phyloP scores from a whole-genome alignment of 2,888 invertebrate species.

The Cloeon dipterum region DNA sequence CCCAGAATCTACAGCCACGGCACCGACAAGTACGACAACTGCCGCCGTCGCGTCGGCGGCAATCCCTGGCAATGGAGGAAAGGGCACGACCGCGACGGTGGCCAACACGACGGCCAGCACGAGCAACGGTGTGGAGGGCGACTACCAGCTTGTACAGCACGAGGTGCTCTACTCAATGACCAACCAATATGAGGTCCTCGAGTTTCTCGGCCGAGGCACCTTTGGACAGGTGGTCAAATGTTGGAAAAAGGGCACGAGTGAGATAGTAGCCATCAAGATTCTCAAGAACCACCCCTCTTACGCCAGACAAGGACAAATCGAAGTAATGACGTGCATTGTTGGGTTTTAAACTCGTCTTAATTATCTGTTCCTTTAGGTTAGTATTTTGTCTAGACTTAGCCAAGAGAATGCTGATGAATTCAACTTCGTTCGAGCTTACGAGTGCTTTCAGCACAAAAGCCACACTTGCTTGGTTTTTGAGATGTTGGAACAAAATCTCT shows the following conservation, averaged over 20 bases:
- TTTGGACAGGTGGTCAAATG: slow-evolving; percentile 99
- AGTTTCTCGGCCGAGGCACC: slow-evolving; percentile 97
- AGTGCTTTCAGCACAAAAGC: slow-evolving; percentile 98
- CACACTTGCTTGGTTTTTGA: slow-evolving; percentile 99
- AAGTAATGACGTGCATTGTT: slow-evolving; percentile 46
- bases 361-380: slow-evolving; percentile 38
- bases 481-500: slow-evolving; percentile 99
- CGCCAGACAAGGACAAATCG: slow-evolving; percentile 99
- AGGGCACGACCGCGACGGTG: slow-evolving; percentile 21
- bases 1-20: slow-evolving; percentile 17
- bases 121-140: slow-evolving; percentile 79
- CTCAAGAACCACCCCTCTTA: slow-evolving; percentile 99
- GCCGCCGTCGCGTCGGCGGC: slow-evolving; percentile 24
- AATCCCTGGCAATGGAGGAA: slow-evolving; percentile 18
- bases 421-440: slow-evolving; percentile 99
- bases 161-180: slow-evolving; percentile 92
- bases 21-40: slow-evolving; percentile 14
- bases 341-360: not conserved
- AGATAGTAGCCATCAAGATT: slow-evolving; percentile 99
- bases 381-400: slow-evolving; percentile 75
- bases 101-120: slow-evolving; percentile 63
- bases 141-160: slow-evolving; percentile 96
- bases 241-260: slow-evolving; percentile 99
- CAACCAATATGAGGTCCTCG: slow-evolving; percentile 89
- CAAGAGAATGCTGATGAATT: slow-evolving; percentile 98